Evolutionary conservation across 2,113 vertebrate genomes (phyloP).

Genomic region (Motacilla tschutschensis): DNA sequence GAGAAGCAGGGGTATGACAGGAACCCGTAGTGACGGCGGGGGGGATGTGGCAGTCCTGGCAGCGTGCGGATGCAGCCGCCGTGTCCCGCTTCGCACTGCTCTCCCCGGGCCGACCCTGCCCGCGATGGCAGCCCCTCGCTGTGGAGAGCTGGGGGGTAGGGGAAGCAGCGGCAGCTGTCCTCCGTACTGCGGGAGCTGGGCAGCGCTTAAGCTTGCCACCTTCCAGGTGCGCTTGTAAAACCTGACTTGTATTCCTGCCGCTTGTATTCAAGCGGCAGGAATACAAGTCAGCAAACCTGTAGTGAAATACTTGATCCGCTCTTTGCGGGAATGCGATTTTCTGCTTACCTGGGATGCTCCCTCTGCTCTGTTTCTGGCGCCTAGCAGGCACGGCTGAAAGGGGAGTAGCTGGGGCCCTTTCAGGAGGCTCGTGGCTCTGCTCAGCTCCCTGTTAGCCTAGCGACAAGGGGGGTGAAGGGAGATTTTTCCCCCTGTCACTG

Average conservation of each 20-base stretch:
- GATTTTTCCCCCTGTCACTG: rapidly evolving
- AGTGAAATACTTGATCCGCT: not conserved
- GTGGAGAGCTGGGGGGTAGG: rapidly evolving
- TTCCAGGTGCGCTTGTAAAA: not conserved
- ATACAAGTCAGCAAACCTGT: not conserved
- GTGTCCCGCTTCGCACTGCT: rapidly evolving
- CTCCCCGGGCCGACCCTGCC: rapidly evolving
- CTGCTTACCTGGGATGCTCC: not conserved
- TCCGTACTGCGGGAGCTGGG: rapidly evolving
- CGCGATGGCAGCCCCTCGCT: rapidly evolving
- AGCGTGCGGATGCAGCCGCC: rapidly evolving
- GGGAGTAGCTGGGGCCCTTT: not conserved
- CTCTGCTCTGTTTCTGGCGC: not conserved
- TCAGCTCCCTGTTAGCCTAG: not conserved
- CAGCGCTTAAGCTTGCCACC: not conserved
- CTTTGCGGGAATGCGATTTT: not conserved
- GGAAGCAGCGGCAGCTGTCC: not conserved
- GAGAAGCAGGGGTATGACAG: not conserved
- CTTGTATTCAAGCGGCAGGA: not conserved
- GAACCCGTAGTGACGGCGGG: rapidly evolving
- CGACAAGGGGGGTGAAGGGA: rapidly evolving
- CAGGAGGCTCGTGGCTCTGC: not conserved
- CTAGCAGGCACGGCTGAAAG: not conserved
- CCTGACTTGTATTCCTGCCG: not conserved
- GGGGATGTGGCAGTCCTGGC: not conserved